phyloP scores from a whole-genome alignment of 2,888 invertebrate genomes.

The Crossocerus cetratus region DNA sequence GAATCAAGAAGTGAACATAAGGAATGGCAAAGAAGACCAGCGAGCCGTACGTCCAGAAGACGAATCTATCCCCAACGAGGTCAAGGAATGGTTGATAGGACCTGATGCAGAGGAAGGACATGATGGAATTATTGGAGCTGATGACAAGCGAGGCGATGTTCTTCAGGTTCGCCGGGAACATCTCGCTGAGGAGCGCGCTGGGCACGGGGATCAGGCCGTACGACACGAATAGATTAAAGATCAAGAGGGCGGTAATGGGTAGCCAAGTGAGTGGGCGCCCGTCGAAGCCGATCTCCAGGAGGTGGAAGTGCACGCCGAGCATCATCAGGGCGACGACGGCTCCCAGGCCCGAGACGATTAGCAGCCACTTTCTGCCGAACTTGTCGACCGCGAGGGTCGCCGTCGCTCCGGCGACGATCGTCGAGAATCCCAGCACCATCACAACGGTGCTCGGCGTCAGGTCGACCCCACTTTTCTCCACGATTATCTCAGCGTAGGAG shows the following conservation, averaged over 20 bases:
- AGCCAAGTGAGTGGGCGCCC: slow-evolving; percentile 58
- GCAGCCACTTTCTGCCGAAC: slow-evolving; percentile 77
- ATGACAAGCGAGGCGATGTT: slow-evolving; percentile 65
- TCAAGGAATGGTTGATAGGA: slow-evolving; percentile 68
- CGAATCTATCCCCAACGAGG: slow-evolving; percentile 65
- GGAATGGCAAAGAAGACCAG: slow-evolving; percentile 58
- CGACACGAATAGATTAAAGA: slow-evolving; percentile 60
- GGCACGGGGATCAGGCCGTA: slow-evolving; percentile 69
- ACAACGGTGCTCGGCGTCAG: slow-evolving; percentile 75
- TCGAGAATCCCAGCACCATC: slow-evolving; percentile 78
- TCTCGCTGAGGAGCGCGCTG: slow-evolving; percentile 66
- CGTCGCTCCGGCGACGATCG: slow-evolving; percentile 77
- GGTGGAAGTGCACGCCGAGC: slow-evolving; percentile 68
- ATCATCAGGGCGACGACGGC: slow-evolving; percentile 66
- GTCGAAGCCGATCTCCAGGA: slow-evolving; percentile 54
- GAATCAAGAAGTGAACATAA: slow-evolving; percentile 63
- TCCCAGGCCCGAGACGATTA: slow-evolving; percentile 76
- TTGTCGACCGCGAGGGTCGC: slow-evolving; percentile 77
- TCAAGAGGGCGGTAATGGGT: slow-evolving; percentile 62
- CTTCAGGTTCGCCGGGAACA: slow-evolving; percentile 71
- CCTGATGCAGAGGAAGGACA: slow-evolving; percentile 62
- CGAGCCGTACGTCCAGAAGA: slow-evolving; percentile 68
- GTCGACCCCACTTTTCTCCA: slow-evolving; percentile 69
- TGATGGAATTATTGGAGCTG: slow-evolving; percentile 57
- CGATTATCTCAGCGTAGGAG: slow-evolving; percentile 75